A percentile compares a stretch with the other conserved stretches of the same genome.
These are phyloP conservation scores for Gymnodraco acuticeps DNA, from an alignment of 2,797 vertebrate genomes.

Conservation along the genomic window DNA sequence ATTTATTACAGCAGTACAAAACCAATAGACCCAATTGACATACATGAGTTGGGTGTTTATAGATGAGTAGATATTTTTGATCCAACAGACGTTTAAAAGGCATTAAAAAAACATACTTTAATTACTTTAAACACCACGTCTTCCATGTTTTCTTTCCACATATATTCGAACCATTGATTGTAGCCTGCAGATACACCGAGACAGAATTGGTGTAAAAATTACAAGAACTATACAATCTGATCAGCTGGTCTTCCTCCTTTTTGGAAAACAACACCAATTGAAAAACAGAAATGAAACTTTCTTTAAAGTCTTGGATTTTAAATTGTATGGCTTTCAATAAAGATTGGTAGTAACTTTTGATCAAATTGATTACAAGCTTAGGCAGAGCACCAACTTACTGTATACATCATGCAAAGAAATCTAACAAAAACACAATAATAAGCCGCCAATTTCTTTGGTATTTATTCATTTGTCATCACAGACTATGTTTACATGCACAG, in stretches of 20 bases:
- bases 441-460: constrained; percentile 31
- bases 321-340: constrained; percentile 3
- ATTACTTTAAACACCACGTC: constrained; percentile 30
- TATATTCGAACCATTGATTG: constrained; percentile 53
- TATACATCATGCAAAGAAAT: constrained; percentile 35
- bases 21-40: constrained; percentile 36
- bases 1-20: constrained; percentile 51
- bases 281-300: background rate
- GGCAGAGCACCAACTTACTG: constrained; percentile 27
- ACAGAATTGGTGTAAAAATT: constrained; percentile 32
- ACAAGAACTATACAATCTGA: background rate
- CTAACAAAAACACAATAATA: constrained; percentile 29
- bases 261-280: background rate
- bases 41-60: constrained; percentile 8
- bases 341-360: background rate
- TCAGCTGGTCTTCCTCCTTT: constrained; percentile 1
- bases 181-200: constrained; percentile 57
- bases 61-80: constrained; percentile 20
- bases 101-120: constrained; percentile 7
- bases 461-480: constrained; percentile 27
- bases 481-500: constrained; percentile 57
- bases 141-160: constrained; percentile 44
- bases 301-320: background rate
- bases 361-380: constrained; percentile 29
- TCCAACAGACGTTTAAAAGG: constrained; percentile 31